phyloP scores from a whole-genome alignment of 1,140 invertebrate genomes.

The Cotesia chilonis region DNA sequence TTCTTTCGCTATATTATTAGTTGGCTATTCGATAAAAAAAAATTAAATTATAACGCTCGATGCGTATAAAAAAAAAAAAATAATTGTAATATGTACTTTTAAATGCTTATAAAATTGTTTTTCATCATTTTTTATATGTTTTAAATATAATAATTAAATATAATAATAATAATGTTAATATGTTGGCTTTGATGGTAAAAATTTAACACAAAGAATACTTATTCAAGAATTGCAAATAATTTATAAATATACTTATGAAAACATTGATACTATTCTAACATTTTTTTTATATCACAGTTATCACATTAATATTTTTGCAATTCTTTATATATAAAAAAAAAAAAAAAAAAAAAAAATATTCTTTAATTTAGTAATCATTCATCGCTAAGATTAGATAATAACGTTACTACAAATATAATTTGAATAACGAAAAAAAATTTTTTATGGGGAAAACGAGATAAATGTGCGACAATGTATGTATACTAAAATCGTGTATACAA shows the following conservation, averaged over 20 bases:
- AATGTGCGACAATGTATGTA: slow-evolving; percentile 17
- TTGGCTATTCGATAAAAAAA: slow-evolving; percentile 15
- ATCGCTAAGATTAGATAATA: slow-evolving; percentile 21
- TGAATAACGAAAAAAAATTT: not conserved
- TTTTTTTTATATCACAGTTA: slow-evolving; percentile 15
- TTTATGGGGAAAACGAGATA: not conserved
- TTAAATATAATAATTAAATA: slow-evolving; percentile 34
- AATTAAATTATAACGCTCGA: slow-evolving; percentile 17
- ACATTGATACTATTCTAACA: slow-evolving; percentile 3
- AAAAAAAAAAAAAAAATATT: not conserved
- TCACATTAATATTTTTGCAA: slow-evolving; percentile 5
- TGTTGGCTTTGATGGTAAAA: slow-evolving; percentile 39
- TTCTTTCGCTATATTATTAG: slow-evolving; percentile 16
- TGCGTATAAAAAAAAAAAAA: slow-evolving; percentile 19
- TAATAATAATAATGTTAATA: slow-evolving; percentile 35
- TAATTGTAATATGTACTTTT: slow-evolving; percentile 26
- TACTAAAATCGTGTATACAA: slow-evolving; percentile 18
- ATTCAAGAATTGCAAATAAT: slow-evolving; percentile 18
- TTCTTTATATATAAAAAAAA: not conserved
- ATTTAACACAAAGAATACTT: slow-evolving; percentile 10
- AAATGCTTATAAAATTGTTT: slow-evolving; percentile 35
- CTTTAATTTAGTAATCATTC: not conserved
- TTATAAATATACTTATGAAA: not conserved
- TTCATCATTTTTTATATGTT: slow-evolving; percentile 23
- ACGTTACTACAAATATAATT: no score